Conservation (phyloP, 2,797 vertebrate genomes). For the Dipus sagitta region DNA sequence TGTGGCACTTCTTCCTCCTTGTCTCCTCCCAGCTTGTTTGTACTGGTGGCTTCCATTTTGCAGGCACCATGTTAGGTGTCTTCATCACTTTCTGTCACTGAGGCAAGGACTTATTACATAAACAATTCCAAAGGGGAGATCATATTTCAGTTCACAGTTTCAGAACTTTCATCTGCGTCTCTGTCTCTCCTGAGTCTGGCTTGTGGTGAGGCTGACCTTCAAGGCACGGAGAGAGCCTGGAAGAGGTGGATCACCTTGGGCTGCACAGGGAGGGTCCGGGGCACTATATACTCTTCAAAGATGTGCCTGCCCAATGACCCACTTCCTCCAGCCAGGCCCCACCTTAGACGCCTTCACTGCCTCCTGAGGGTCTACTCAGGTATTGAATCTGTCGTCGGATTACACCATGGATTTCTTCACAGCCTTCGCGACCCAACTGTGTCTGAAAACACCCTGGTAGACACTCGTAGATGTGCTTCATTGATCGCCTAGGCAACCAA, state of each 20-base stretch:
- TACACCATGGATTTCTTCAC: neutral
- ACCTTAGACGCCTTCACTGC: neutral
- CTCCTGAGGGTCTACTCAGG: neutral
- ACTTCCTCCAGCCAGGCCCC: neutral
- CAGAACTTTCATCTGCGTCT: neutral
- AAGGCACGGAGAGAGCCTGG: no score
- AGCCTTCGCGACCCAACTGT: neutral
- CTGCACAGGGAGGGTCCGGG: neutral
- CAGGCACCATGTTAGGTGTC: neutral
- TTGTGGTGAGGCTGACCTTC: neutral
- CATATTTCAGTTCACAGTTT: no score
- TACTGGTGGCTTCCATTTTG: neutral
- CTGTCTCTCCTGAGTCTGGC: neutral
- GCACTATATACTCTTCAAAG: neutral
- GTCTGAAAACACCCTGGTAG: neutral
- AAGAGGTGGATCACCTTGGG: neutral
- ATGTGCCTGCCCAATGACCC: neutral
- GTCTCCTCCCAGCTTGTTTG: neutral
- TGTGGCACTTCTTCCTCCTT: no score
- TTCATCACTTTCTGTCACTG: neutral
- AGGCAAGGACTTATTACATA: neutral
- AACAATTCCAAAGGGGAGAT: neutral
- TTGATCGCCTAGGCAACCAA: neutral
- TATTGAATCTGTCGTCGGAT: neutral
- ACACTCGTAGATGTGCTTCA: neutral